phyloP scores from a whole-genome alignment of 2,797 vertebrate genomes.

The Vultur gryphus region DNA sequence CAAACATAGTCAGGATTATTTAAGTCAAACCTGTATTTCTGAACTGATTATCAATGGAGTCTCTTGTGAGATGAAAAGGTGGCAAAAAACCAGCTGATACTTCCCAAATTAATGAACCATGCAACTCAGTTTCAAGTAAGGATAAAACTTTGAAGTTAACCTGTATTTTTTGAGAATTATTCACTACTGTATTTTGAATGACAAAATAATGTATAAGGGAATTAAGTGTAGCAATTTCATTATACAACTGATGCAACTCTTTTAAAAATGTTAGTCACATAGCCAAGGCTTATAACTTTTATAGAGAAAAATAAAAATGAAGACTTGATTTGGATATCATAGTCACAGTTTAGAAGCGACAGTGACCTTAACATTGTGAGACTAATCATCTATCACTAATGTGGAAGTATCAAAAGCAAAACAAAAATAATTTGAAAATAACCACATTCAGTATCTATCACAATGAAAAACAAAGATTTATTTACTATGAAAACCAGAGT shows the following conservation, averaged over 20 bases:
- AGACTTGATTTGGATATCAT: not conserved
- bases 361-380: not conserved
- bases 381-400: not conserved
- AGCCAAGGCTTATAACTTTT: not conserved
- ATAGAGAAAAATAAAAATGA: not conserved
- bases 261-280: not conserved
- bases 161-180: not conserved
- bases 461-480: not conserved
- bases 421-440: not conserved
- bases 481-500: not conserved
- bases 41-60: not conserved
- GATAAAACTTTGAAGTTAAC: not conserved
- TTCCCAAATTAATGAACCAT: not conserved
- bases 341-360: not conserved
- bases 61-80: not conserved
- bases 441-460: not conserved
- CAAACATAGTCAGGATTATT: not conserved
- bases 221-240: not conserved
- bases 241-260: not conserved
- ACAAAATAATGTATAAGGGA: not conserved
- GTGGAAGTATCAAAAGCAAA: not conserved
- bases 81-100: not conserved
- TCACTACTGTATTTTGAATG: not conserved
- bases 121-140: not conserved
- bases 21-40: not conserved